Base-by-base conservation (phyloP, 1,140 invertebrate genomes). In the Arctopsyche grandis region DNA sequence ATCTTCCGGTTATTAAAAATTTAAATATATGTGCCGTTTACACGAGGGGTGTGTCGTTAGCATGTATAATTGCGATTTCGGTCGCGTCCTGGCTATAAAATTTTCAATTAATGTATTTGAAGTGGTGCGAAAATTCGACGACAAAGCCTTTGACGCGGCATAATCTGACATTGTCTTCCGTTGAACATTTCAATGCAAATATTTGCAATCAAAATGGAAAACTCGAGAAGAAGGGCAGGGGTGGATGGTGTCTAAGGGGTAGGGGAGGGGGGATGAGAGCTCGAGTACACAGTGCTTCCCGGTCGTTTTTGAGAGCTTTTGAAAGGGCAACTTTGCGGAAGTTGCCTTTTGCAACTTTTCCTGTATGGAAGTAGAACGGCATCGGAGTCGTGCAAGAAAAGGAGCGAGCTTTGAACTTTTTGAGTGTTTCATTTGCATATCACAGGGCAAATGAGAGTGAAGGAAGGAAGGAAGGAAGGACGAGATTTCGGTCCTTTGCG, bases 341-440 rank as follows among this genome's bases (percentile, higher is more conserved):
- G 52, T 38, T 73, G 52, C 48, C 77, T 73, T 78, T 71, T 78
- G 60, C 75, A 73, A 78, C 12, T 71, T 70, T 56, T 44, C n/a
- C 46, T 46, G 77, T 71, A 78, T 78, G 77, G n/a, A 75, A 16
- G 29, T 26, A 66, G n/a, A 21, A 75, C 29, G 24, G 24, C 19
- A 56, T 56, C 12, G 63, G 14, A 22, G 9, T 19, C 12, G 24
- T 5, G 63, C 63, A 66, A 66, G 63, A 29, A 66, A 66, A 66
- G 7, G 77, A 56, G 56, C 58, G 74, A 71, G 48, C 66, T 77
- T 71, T 79, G 71, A 73, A 63, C 52, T 73, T 79, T 75, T 75
- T 38, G 69, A 77, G 69, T 63, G 66, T 63, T 44, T 71, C 63
- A 80, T 80, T 80, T 80, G 75, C 79, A 80, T 80, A 80, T 80